Evolutionary conservation across 2,888 invertebrate species (phyloP).

Genomic region (Hedychridium roseum): DNA sequence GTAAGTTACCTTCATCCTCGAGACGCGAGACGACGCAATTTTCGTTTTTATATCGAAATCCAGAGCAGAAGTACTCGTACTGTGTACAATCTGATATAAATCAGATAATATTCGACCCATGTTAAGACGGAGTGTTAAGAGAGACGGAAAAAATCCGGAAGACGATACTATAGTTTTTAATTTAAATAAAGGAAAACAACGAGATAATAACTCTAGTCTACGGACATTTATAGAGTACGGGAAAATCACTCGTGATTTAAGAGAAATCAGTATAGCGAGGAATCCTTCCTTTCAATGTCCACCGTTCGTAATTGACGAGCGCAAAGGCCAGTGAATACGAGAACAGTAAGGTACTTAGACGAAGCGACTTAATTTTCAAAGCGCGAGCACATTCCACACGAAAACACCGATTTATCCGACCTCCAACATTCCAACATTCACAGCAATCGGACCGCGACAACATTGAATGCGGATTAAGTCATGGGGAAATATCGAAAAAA

Average conservation of each 20-base stretch:
- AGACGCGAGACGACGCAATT: too few species aligned
- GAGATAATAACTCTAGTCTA: conserved; percentile 39
- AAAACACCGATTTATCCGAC: conserved; percentile 44
- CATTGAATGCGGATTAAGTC: conserved; percentile 29
- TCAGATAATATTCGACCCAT: too few species aligned
- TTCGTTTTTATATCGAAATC: too few species aligned
- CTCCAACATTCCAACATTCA: conserved; percentile 49
- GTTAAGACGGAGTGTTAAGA: conserved; percentile 16
- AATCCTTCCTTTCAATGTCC: conserved; percentile 46
- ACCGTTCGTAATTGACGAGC: conserved; percentile 37
- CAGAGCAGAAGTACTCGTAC: too few species aligned
- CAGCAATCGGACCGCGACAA: conserved; percentile 31
- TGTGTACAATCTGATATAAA: too few species aligned
- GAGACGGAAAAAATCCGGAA: conserved; percentile 12
- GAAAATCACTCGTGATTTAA: conserved; percentile 24
- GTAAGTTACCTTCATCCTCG: too few species aligned
- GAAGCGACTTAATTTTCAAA: conserved; percentile 44
- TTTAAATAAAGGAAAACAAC: conserved; percentile 29
- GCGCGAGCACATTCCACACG: conserved; percentile 51
- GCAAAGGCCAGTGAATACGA: conserved; percentile 47
- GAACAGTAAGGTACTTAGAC: conserved; percentile 49
- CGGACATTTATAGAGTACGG: conserved; percentile 33
- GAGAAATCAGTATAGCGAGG: conserved; percentile 24
- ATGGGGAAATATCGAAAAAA: conserved; percentile 26
- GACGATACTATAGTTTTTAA: conserved; percentile 26